Evolutionary conservation across 2,113 vertebrate species (phyloP), one percentile per base, ranked within the genome.

Genomic region (Sinocyclocheilus grahami): DNA sequence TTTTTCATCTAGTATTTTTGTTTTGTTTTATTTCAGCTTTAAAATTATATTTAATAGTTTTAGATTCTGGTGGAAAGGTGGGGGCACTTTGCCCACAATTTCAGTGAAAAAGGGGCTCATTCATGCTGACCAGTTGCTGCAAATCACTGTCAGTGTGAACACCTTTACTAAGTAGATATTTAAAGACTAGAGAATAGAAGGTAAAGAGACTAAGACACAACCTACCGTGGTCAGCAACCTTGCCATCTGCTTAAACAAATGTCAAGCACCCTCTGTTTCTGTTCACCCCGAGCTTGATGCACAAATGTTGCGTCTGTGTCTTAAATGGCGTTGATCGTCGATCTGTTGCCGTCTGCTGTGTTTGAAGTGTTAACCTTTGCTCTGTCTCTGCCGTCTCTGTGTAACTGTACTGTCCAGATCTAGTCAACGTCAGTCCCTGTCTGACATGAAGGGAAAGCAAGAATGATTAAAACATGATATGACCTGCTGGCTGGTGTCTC

Each of bases 331-430:
- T 33, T 33, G 30, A 20, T 82, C 51, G 18, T 37, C 24, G 69
- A 67, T 76, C 55, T 74, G 78, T 33, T 55, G 81, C 55, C 33
- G 71, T 83, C 60, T 72, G 27, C 62, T 46, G 86, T 80, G 69
- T 81, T 89, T 86, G 62, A 71, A 85, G 39, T 30, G 87, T 69
- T 75, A 58, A 89, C 86, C 48, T 55, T 72, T 62, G 16, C 83
- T 81, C 60, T 90, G 91, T 91, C 77, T 80, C 14, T 79, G 20
- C 48, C 89, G 91, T 91, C 74, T 46, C 11, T 83, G 48, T 83
- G 72, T 7, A 74, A 65, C 88, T 90, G 89, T 89, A 80, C 37
- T n/a, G 63, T 87, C 77, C 74, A 22, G 79, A 87, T 89, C 58
- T 51, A 83, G 87, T n/a, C 33, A 33, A 78, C 58, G 69, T 83